Evolutionary conservation across 1,140 invertebrate species (phyloP), one percentile per base, ranked within the genome.

Genomic region (Adelges cooleyi): DNA sequence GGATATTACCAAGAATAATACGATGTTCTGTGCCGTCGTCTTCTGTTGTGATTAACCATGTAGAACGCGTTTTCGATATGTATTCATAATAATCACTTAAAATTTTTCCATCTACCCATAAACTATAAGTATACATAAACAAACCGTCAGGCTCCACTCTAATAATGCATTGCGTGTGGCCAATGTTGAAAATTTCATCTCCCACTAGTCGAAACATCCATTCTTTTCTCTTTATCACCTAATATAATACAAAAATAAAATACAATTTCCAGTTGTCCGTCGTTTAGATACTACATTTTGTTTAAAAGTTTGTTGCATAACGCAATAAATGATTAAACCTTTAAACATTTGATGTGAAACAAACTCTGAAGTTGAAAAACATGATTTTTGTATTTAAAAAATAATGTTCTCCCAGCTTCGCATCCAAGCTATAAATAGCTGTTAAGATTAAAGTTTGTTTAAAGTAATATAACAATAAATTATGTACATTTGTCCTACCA

Each of bases 191-290:
- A 17, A 75, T 74, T 71, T 81, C 79, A 67, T 81, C 79, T 5
- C 90, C 90, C 1, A 93, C 90, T 46, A 93, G 72, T 73, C 87
- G 88, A 72, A 93, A 93, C 86, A 93, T 89, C 87, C 87, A 93
- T 52, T 92, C 88, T 66, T 81, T 79, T 22, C 82, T 77, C 6
- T 69, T 20, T 77, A 76, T 70, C 52, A 71, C 2, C 44, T 48
- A 22, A 27, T 13, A 17, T 20, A 42, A 18, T 42, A 59, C 54
- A 54, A n/a, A 42, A 20, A 27, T 54, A 33, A 27, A 23, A 29
- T 18, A 53, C 22, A 17, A 29, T n/a, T 25, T 5, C 10, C 11
- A 40, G 38, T 10, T 9, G 38, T 40, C 9, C 38, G n/a, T 40
- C 38, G 38, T 10, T n/a, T 40, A 10, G 10, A 10, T 10, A n/a